phyloP scores from a whole-genome alignment of 2,113 vertebrate species.

The Pseudois nayaur region DNA sequence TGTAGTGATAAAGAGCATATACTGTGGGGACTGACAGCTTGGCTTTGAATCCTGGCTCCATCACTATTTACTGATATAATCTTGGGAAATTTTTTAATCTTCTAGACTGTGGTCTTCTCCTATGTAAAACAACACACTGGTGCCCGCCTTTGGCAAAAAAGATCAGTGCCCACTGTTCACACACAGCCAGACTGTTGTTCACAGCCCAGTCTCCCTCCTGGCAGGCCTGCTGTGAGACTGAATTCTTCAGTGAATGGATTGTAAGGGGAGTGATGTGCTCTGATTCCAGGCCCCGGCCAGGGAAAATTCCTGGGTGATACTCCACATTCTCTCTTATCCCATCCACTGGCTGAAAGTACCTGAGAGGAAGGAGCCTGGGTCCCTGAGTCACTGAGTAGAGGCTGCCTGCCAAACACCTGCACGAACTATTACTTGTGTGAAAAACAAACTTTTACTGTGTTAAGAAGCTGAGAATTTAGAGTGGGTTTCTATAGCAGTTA shows the following conservation, averaged over 20 bases:
- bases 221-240: not conserved
- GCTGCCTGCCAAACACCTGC: not conserved
- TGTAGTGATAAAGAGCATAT: not conserved
- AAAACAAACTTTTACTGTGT: not conserved
- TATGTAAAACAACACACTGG: not conserved
- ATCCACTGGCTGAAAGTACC: not conserved
- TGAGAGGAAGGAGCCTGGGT: not conserved
- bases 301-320: too few species aligned
- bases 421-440: not conserved
- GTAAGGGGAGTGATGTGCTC: not conserved
- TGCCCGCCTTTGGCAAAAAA: not conserved
- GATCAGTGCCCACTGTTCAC: not conserved
- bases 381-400: not conserved
- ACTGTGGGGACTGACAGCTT: not conserved
- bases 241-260: not conserved
- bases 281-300: not conserved
- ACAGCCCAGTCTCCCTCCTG: not conserved
- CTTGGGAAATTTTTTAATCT: not conserved
- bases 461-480: not conserved
- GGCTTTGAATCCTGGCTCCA: not conserved
- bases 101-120: not conserved
- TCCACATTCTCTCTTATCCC: not conserved
- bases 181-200: not conserved
- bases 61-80: not conserved
- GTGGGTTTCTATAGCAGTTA: not conserved